Base-by-base conservation (phyloP, 2,888 invertebrate species). In the Mythimna impura region DNA sequence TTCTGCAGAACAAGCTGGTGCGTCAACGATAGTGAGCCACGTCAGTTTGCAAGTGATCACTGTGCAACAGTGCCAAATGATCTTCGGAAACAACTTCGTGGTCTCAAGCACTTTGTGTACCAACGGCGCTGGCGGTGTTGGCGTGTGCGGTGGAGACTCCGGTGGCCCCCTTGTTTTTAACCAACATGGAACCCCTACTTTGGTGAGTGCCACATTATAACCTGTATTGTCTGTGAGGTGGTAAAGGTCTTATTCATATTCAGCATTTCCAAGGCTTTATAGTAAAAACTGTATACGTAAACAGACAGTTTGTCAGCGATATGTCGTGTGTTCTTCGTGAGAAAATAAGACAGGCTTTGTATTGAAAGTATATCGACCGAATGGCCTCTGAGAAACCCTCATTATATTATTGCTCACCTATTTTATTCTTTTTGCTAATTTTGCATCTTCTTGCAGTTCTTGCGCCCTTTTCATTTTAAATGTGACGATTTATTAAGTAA, bases 121-220 rank as follows among this genome's bases (percentile, higher is more conserved):
- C 50, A 90, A 74, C 78, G 93, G 93, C 3, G 83, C 81, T 1
- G 91, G 91, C 0, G 88, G 89, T 7, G 89, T 91, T 1, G 92
- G 93, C 58, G 84, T 91, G 77, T 93, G 93, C 71, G 75, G 88
- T 1, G 93, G 93, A 0, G 93, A 93, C 86, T 93, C 92, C 4
- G 93, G 93, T 0, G 93, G 93, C 1, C 93, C 93, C 0, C 88
- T 93, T 0, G 78, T 84, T 7, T 1, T 89, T 0, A 73, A 71
- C 43, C 57, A 76, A 7, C 85, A 84, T 30, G 91, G 90, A 61
- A 74, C 71, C 7, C 76, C 81, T 20, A 78, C 85, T 65, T 85
- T 92, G 87, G 93, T 93, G 73, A 87, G 90, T 82, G 54, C 40
- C 22, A 20, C 14, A 61, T 7, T 40, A 0, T n/a, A 14, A 47